Conservation (phyloP, 2,888 invertebrate species). For the Melieria picta region DNA sequence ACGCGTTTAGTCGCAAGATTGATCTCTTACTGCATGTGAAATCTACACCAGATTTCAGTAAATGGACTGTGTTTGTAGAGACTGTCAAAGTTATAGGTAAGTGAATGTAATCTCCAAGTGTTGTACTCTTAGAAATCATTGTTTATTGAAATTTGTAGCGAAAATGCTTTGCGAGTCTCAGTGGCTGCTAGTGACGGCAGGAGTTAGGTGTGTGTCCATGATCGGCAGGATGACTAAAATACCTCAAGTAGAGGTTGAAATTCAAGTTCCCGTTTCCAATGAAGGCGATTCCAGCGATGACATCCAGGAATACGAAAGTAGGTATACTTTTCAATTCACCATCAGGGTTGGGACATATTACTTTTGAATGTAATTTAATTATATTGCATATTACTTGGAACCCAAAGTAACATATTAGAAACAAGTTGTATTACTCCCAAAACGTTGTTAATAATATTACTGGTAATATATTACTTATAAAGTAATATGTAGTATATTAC, state of each 20-base stretch:
- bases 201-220: conserved; percentile 77
- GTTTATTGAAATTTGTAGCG: conserved; percentile 64
- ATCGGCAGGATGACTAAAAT: conserved; percentile 76
- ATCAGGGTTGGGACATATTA: not conserved
- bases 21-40: conserved; percentile 65
- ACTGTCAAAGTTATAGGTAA: conserved; percentile 72
- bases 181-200: conserved; percentile 73
- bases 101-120: not conserved
- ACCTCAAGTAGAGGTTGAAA: conserved; percentile 69
- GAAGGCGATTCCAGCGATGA: conserved; percentile 53
- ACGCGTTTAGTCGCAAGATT: conserved; percentile 76
- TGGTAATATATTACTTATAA: too few species aligned
- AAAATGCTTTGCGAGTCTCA: conserved; percentile 74
- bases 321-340: conserved; percentile 12
- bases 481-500: too few species aligned
- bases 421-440: too few species aligned
- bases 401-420: too few species aligned
- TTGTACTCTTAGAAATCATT: not conserved
- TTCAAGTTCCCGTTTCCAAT: conserved; percentile 51
- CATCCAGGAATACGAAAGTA: conserved; percentile 54
- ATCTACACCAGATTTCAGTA: conserved; percentile 41
- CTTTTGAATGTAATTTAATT: not conserved
- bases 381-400: too few species aligned
- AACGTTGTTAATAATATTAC: too few species aligned
- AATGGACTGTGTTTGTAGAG: conserved; percentile 72